Evolutionary conservation across 2,113 vertebrate genomes (phyloP).

Genomic region (Sphaerodactylus townsendi): DNA sequence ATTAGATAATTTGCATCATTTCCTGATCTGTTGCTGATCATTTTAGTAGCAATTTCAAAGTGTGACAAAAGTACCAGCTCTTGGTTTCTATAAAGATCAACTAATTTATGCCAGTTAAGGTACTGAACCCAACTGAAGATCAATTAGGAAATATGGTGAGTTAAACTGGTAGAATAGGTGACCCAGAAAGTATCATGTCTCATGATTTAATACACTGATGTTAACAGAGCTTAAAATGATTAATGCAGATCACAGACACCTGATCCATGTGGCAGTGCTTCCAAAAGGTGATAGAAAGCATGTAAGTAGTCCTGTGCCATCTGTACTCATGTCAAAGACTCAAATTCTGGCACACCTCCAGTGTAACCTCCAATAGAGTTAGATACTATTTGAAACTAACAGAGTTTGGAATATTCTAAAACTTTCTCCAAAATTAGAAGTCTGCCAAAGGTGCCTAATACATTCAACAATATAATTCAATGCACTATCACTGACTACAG

Average conservation of each 20-base stretch:
- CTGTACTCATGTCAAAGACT: background rate
- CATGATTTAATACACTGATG: background rate
- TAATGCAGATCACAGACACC: background rate
- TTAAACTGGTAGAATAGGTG: background rate
- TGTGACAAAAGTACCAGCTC: slow-evolving; percentile 12
- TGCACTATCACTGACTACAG: background rate
- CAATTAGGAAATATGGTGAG: background rate
- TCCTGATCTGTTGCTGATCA: background rate
- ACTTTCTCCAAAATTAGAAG: background rate
- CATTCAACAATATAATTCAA: background rate
- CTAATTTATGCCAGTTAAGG: no score
- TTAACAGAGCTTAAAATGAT: background rate
- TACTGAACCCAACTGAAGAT: no score
- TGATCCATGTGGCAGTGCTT: background rate
- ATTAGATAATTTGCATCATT: slow-evolving; percentile 27
- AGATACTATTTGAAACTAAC: background rate
- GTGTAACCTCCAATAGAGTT: background rate
- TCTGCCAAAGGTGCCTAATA: background rate
- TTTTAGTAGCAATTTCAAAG: background rate
- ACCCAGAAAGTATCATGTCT: background rate
- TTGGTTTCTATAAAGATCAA: background rate
- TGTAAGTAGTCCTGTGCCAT: background rate
- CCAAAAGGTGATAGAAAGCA: background rate
- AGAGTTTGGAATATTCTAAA: background rate
- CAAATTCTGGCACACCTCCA: background rate